Evolutionary conservation across 2,797 vertebrate genomes (phyloP).

Genomic region (Loriculus beryllinus): DNA sequence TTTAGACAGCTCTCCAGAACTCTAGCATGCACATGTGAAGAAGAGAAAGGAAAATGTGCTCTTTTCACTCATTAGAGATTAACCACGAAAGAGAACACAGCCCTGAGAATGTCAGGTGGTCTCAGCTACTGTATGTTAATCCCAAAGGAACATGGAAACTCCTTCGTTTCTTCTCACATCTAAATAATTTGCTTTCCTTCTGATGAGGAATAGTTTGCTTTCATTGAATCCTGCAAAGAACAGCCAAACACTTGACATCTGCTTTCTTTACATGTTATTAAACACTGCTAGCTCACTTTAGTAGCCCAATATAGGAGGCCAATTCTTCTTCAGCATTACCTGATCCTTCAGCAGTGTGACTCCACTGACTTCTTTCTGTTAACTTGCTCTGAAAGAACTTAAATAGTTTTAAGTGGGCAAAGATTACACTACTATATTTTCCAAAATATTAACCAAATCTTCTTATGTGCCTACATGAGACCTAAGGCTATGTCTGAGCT

Average conservation of each 20-base stretch:
- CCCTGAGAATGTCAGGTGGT: neutral
- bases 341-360: neutral
- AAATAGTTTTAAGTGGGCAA: conserved; percentile 33
- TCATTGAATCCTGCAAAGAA: neutral
- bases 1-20: neutral
- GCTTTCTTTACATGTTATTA: neutral
- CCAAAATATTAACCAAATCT: conserved; percentile 61
- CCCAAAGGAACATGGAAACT: neutral
- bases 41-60: neutral
- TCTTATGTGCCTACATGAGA: conserved; percentile 44
- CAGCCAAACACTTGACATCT: neutral
- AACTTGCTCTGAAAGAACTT: conserved; percentile 11
- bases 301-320: neutral
- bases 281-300: neutral
- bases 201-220: neutral
- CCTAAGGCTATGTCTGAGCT: conserved; percentile 55
- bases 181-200: neutral
- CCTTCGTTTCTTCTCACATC: neutral
- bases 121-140: neutral
- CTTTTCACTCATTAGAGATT: neutral
- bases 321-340: neutral
- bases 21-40: neutral
- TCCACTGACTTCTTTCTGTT: neutral
- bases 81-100: neutral
- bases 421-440: conserved; percentile 52